These are phyloP conservation scores for Apostichopus leukothele DNA, from an alignment of 53 echinoderm and acorn worm species.

Conservation along the genomic window DNA sequence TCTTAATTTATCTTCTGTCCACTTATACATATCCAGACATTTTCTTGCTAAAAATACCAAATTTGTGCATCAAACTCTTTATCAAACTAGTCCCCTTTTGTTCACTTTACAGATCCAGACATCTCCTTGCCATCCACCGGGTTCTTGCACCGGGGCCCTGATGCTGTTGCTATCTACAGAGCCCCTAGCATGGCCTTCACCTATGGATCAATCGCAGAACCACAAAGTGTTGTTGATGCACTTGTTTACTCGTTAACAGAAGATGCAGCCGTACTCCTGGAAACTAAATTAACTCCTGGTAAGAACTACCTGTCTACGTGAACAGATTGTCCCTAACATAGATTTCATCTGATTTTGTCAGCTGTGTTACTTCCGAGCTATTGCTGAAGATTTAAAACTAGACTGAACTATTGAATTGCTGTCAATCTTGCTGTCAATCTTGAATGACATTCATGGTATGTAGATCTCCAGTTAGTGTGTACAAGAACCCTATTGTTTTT, in stretches of 20 bases:
- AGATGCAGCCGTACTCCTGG: slow-evolving; percentile 42
- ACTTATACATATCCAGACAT: too few relatives aligned
- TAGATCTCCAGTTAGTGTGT: too few relatives aligned
- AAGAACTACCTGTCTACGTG: neutral
- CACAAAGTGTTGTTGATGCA: slow-evolving; percentile 82
- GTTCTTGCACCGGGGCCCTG: slow-evolving; percentile 85
- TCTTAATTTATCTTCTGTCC: too few relatives aligned
- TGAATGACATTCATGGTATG: too few relatives aligned
- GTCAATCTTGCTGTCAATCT: too few relatives aligned
- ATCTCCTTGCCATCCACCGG: slow-evolving; percentile 44
- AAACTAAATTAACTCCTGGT: slow-evolving; percentile 81
- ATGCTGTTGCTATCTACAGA: slow-evolving; percentile 80
- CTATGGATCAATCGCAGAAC: slow-evolving; percentile 56
- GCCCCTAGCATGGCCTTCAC: slow-evolving; percentile 80
- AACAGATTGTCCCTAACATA: neutral
- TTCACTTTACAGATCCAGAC: slow-evolving; percentile 51
- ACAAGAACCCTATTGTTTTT: too few relatives aligned
- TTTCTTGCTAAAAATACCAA: too few relatives aligned
- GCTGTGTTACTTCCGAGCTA: too few relatives aligned
- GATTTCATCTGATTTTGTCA: too few relatives aligned
- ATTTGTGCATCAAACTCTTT: too few relatives aligned
- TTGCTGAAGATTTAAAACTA: too few relatives aligned
- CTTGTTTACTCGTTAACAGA: slow-evolving; percentile 71
- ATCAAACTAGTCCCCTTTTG: neutral
- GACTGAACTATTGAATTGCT: too few relatives aligned